Base-by-base conservation (phyloP, 2,888 invertebrate species). In the Crepidodera aurea region DNA sequence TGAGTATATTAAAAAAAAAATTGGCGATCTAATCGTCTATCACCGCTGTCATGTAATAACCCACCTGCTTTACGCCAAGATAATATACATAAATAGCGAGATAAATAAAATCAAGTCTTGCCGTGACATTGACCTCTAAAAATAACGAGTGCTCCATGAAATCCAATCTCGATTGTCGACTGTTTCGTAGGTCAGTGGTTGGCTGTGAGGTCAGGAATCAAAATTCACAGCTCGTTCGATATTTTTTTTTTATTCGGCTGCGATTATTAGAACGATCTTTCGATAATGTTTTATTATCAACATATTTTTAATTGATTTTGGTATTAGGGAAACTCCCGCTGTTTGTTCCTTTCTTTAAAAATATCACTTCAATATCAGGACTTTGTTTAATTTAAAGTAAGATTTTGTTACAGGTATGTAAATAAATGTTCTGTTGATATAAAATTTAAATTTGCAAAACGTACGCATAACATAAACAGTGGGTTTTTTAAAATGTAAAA, bases 61-160 rank as follows among this genome's bases (percentile, higher is more conserved):
- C 29, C 60, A 48, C 60, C 50, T 48, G 34, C 29, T 54, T 16
- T 42, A n/a, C 15, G 48, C 40, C 15, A 27, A 37, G 29, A 60
- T 60, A 55, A 51, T 46, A 53, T 51, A 37, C 51, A 55, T 60
- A 60, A 55, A 60, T 55, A 55, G 48, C 54, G 50, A 60, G 55
- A 60, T 60, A 55, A 55, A 60, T 48, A 48, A 46, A 60, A 48
- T 60, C 40, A 29, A 54, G 42, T 50, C 22, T 55, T 34, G 22
- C 42, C 50, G 42, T 60, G 60, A 60, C 60, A 55, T 60, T 60
- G 60, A 60, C 60, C 60, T 50, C 54, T 48, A 37, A 51, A 40
- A 40, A 60, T 54, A 50, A 48, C 29, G 15, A 55, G 42, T 46
- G 27, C 53, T 54, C 32, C 39, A 60, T 29, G 60, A 55, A 55